A percentile compares a stretch with the other conserved stretches of the same genome.
phyloP scores from a whole-genome alignment of 2,888 invertebrate genomes.

The Eupithecia pulchellata region DNA sequence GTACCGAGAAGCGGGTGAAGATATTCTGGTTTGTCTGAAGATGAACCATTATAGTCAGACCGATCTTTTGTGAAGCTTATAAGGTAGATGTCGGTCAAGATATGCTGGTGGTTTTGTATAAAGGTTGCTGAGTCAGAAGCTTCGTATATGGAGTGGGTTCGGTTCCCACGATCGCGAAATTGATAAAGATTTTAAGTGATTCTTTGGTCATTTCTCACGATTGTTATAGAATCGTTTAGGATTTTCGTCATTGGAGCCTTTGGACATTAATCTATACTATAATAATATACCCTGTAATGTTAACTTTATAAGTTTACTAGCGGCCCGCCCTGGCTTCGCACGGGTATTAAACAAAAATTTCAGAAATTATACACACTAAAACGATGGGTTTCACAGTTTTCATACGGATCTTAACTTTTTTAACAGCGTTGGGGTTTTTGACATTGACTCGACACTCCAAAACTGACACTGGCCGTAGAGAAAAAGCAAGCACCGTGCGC shows the following conservation, averaged over 20 bases:
- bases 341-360: no score
- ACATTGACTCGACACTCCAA: no score
- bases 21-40: constrained; percentile 27
- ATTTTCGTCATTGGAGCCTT: not conserved
- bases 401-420: no score
- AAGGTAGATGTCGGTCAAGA: constrained; percentile 1
- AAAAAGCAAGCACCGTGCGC: no score
- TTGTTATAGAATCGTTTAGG: constrained; percentile 13
- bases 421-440: no score
- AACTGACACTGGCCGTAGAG: no score
- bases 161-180: constrained; percentile 82
- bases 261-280: not conserved
- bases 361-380: no score
- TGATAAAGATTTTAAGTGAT: constrained; percentile 62
- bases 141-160: constrained; percentile 67
- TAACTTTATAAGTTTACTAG: no score
- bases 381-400: no score
- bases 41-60: not conserved
- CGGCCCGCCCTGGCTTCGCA: no score
- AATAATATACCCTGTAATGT: no score
- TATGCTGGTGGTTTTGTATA: constrained; percentile 52
- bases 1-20: constrained; percentile 36
- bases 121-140: constrained; percentile 73
- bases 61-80: not conserved
- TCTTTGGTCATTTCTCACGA: constrained; percentile 40